These are phyloP conservation scores for Aselliscus stoliczkanus DNA, from an alignment of 2,797 vertebrate species.

Conservation along the genomic window DNA sequence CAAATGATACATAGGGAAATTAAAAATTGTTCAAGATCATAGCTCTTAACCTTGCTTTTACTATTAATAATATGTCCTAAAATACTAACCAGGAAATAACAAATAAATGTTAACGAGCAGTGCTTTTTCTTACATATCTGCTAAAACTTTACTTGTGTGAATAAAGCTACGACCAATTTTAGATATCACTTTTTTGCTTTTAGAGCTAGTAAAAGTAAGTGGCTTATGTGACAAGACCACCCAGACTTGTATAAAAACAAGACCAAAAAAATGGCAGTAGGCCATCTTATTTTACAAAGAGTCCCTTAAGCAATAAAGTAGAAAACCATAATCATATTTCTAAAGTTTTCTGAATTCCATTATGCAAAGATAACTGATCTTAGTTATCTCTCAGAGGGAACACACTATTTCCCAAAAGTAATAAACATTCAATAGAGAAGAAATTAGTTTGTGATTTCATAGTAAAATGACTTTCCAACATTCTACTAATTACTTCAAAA, in stretches of 20 bases:
- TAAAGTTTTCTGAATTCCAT: not conserved
- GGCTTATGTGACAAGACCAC: not conserved
- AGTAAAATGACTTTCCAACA: not conserved
- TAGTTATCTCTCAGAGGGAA: not conserved
- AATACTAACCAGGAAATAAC: constrained; percentile 12
- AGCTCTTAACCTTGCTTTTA: not conserved
- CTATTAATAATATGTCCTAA: not conserved
- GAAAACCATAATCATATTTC: not conserved
- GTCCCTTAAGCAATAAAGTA: not conserved
- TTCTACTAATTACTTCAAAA: not conserved
- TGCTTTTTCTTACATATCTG: not conserved
- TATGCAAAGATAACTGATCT: not conserved
- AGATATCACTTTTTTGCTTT: constrained; percentile 2
- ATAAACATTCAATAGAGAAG: not conserved
- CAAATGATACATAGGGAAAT: not conserved
- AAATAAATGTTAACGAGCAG: not conserved
- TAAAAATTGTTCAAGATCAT: not conserved
- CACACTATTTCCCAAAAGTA: not conserved
- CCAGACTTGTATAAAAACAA: not conserved
- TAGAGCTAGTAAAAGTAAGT: not conserved
- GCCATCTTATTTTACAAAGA: not conserved
- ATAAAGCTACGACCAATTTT: not conserved
- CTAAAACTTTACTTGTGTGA: not conserved
- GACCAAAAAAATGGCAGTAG: not conserved
- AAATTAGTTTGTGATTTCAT: not conserved